These are phyloP conservation scores for Fissipunctia ypsillon DNA, from an alignment of 2,888 invertebrate genomes.

Conservation along the genomic window DNA sequence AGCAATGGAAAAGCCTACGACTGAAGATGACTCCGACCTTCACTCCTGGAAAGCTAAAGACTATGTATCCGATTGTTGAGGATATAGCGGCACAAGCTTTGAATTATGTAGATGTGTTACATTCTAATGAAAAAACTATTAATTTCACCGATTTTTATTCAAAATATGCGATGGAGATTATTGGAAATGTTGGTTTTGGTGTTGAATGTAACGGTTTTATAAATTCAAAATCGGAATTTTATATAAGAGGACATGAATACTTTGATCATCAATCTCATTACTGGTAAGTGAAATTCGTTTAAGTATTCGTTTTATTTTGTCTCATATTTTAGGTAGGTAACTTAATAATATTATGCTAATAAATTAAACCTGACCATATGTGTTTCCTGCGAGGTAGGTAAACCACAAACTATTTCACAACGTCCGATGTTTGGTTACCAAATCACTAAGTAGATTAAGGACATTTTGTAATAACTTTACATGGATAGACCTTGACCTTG, in stretches of 20 bases:
- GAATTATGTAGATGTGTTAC: constrained; percentile 78
- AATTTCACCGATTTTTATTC: constrained; percentile 91
- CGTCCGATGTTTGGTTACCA: constrained; percentile 6
- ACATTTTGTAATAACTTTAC: constrained; percentile 10
- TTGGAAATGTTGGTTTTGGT: constrained; percentile 91
- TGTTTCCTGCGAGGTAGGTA: constrained; percentile 3
- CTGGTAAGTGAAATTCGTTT: constrained; percentile 76
- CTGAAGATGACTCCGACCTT: constrained; percentile 92
- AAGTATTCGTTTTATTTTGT: neutral
- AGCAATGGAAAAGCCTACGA: constrained; percentile 92
- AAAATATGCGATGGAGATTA: constrained; percentile 91
- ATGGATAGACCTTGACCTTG: neutral
- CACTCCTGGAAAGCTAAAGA: constrained; percentile 92
- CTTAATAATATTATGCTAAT: neutral
- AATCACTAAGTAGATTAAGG: constrained; percentile 15
- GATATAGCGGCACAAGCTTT: constrained; percentile 89
- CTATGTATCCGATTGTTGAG: constrained; percentile 91
- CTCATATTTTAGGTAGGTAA: neutral
- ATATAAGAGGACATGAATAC: constrained; percentile 84
- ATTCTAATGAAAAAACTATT: constrained; percentile 78
- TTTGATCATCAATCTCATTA: constrained; percentile 82
- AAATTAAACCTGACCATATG: constrained; percentile 12
- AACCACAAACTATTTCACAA: constrained; percentile 45
- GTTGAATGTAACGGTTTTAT: constrained; percentile 91
- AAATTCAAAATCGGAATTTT: constrained; percentile 89